phyloP scores from a whole-genome alignment of 2,888 invertebrate species.

The Pharmacophagus antenor region DNA sequence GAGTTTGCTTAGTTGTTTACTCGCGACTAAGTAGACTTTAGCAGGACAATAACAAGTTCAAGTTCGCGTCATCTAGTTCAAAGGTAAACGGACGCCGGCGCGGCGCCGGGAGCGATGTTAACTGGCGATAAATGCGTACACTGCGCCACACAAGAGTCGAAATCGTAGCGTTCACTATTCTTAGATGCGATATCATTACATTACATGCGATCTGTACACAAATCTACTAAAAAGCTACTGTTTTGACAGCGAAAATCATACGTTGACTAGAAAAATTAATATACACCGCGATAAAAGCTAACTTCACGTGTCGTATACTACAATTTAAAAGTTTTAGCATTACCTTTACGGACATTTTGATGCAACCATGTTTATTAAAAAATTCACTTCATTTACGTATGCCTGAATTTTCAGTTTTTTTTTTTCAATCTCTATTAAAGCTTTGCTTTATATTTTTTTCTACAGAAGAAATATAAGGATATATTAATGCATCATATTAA shows the following conservation, averaged over 20 bases:
- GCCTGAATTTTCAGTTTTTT: too few relatives aligned
- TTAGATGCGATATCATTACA: slow-evolving; percentile 18
- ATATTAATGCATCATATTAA: too few relatives aligned
- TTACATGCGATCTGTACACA: slow-evolving; percentile 4
- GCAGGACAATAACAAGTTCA: slow-evolving; percentile 40
- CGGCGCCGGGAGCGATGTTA: slow-evolving; percentile 38
- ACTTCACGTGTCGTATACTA: too few relatives aligned
- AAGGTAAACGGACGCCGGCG: slow-evolving; percentile 49
- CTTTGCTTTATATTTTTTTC: too few relatives aligned
- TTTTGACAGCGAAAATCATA: slow-evolving; percentile 16
- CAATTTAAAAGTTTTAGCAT: too few relatives aligned
- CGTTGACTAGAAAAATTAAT: slow-evolving; percentile 12
- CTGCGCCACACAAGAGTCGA: slow-evolving; percentile 29
- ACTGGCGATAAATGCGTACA: slow-evolving; percentile 42
- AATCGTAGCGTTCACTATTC: slow-evolving; percentile 18
- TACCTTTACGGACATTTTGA: too few relatives aligned
- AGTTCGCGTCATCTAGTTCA: slow-evolving; percentile 50
- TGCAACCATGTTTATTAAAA: too few relatives aligned
- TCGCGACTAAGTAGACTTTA: slow-evolving; percentile 1
- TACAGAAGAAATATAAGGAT: too few relatives aligned
- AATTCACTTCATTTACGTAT: too few relatives aligned
- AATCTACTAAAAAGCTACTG: slow-evolving; percentile 17
- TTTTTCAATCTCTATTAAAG: too few relatives aligned
- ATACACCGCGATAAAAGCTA: not conserved
- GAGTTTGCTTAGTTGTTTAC: too few relatives aligned